Percentiles rank a stretch among this genome's conserved stretches.
phyloP scores from a whole-genome alignment of 2,113 vertebrate genomes.

The Megalops atlanticus region DNA sequence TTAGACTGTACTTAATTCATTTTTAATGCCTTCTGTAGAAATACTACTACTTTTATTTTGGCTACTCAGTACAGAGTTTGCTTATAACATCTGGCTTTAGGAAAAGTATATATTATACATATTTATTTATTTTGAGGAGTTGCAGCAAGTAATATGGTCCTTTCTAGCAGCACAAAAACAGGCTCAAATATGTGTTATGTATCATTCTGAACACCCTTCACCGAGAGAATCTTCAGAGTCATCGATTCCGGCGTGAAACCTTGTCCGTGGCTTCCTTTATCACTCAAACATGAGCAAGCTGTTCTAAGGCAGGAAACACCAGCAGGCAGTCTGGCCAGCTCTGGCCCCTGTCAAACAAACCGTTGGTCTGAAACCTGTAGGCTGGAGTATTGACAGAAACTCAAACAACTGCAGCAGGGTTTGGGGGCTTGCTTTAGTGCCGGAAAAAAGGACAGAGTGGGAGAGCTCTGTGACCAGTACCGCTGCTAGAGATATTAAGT shows the following conservation, averaged over 20 bases:
- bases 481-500: too few species aligned
- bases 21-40: not conserved
- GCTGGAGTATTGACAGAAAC: slow-evolving; percentile 10
- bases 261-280: not conserved
- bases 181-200: not conserved
- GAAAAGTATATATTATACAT: too few species aligned
- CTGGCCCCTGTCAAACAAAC: slow-evolving; percentile 11
- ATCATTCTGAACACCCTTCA: not conserved
- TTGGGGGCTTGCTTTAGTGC: not conserved
- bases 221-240: not conserved
- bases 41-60: not conserved
- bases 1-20: not conserved
- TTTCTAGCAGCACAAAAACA: not conserved
- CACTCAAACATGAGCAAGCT: slow-evolving; percentile 16
- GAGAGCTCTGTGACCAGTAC: not conserved
- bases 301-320: slow-evolving; percentile 6
- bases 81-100: not conserved
- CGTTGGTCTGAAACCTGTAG: not conserved
- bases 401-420: not conserved
- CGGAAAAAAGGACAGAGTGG: not conserved
- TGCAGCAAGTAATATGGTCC: not conserved
- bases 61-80: not conserved
- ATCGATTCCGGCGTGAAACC: not conserved
- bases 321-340: not conserved
- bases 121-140: not conserved